Conservation (phyloP, 64 coral and sea anemone genomes). For the Dendronephthya gigantea region DNA sequence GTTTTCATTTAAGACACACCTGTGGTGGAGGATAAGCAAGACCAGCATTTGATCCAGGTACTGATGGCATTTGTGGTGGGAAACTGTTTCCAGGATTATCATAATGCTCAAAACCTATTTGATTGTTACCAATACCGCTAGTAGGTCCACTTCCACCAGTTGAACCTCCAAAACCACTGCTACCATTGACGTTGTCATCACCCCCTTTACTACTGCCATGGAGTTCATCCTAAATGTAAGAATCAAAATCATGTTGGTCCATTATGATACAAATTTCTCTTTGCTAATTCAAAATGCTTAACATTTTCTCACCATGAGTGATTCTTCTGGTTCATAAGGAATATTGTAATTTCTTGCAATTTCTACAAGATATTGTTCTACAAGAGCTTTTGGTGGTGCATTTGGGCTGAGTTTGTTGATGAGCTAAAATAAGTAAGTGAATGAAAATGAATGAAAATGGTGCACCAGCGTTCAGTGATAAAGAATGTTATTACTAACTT, state of each 20-base stretch:
- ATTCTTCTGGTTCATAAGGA: conserved; percentile 71
- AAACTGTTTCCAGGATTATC: background rate
- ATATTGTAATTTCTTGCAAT: conserved; percentile 87
- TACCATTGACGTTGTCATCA: conserved; percentile 38
- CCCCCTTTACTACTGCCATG: conserved; percentile 12
- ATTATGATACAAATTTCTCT: too few relatives aligned
- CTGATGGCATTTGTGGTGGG: background rate
- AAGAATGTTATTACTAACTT: conserved; percentile 44
- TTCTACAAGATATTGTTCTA: conserved; percentile 88
- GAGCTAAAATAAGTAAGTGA: conserved; percentile 37
- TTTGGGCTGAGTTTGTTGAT: conserved; percentile 79
- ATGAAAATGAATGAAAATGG: background rate
- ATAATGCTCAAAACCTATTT: conserved; percentile 5
- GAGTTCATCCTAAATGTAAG: background rate
- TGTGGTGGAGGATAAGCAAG: background rate
- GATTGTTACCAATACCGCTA: conserved; percentile 11
- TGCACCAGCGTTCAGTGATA: background rate
- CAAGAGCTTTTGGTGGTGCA: conserved; percentile 76
- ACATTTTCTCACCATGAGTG: conserved; percentile 36
- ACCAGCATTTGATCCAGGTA: background rate
- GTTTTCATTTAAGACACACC: background rate
- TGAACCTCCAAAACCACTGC: conserved; percentile 31
- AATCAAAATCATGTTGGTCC: too few relatives aligned
- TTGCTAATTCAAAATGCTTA: too few relatives aligned
- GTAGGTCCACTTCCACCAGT: conserved; percentile 55